phyloP scores from a whole-genome alignment of 2,113 vertebrate species.

The Martes martes region DNA sequence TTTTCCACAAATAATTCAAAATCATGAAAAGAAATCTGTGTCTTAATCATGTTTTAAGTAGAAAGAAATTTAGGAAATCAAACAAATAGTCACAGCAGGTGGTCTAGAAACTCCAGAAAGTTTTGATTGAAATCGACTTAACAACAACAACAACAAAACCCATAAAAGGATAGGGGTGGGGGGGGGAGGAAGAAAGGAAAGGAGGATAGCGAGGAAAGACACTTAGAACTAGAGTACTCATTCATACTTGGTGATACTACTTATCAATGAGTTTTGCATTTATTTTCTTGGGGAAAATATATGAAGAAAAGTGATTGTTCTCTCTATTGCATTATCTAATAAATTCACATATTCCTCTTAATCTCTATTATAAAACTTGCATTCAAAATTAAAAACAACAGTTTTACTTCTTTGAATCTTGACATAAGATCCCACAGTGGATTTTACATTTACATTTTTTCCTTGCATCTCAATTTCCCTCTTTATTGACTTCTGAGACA shows the following conservation, averaged over 20 bases:
- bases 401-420: neutral
- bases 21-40: neutral
- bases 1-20: slow-evolving; percentile 46
- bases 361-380: neutral
- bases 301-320: neutral
- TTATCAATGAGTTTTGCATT: neutral
- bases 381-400: slow-evolving; percentile 10
- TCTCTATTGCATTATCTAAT: neutral
- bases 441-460: neutral
- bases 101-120: slow-evolving; percentile 4
- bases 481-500: neutral
- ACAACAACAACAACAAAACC: neutral
- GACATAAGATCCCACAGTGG: neutral
- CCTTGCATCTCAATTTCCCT: slow-evolving; percentile 4
- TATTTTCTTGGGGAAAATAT: slow-evolving; percentile 3
- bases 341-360: neutral
- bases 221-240: neutral
- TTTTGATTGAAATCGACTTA: neutral
- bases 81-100: neutral
- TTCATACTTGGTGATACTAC: neutral
- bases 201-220: neutral
- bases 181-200: too few species aligned
- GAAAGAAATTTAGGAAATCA: neutral
- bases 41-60: slow-evolving; percentile 16
- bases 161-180: neutral